A percentile compares a stretch with the other conserved stretches of the same genome.
Evolutionary conservation across 1,140 invertebrate species (phyloP).

Genomic region (Orius insidiosus): DNA sequence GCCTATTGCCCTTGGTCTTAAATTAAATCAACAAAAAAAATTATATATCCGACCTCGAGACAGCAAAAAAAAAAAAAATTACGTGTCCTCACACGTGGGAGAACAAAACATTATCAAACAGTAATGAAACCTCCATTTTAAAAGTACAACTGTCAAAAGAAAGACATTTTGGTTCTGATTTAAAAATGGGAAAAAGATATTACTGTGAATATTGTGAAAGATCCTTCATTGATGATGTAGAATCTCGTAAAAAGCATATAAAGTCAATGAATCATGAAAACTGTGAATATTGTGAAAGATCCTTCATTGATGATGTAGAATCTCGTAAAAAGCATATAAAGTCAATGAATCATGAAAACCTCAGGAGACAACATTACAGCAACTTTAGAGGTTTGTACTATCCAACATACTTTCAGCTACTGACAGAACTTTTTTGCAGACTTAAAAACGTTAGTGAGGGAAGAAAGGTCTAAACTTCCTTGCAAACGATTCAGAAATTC

Average conservation of each 20-base stretch:
- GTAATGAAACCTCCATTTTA: no score
- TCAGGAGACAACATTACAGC: constrained; percentile 18
- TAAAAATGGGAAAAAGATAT: constrained; percentile 16
- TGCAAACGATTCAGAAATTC: constrained; percentile 17
- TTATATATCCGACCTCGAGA: no score
- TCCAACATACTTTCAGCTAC: no score
- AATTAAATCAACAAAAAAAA: no score
- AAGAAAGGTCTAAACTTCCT: constrained; percentile 18
- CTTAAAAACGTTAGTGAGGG: constrained; percentile 18
- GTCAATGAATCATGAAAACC: constrained; percentile 16
- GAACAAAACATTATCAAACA: no score
- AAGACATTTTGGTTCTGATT: no score
- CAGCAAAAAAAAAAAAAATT: no score
- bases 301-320: constrained; percentile 13
- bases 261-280: constrained; percentile 17
- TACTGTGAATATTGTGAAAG: constrained; percentile 19
- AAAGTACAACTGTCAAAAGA: no score
- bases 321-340: constrained; percentile 20
- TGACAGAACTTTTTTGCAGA: constrained; percentile 11
- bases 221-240: constrained; percentile 10
- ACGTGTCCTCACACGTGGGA: no score
- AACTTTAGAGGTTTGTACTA: constrained; percentile 18
- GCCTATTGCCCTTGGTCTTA: no score
- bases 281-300: constrained; percentile 17
- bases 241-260: constrained; percentile 21